A percentile compares a stretch with the other conserved stretches of the same genome.
Conservation (phyloP, 2,888 invertebrate species). For the Lasioglossum lativentre region DNA sequence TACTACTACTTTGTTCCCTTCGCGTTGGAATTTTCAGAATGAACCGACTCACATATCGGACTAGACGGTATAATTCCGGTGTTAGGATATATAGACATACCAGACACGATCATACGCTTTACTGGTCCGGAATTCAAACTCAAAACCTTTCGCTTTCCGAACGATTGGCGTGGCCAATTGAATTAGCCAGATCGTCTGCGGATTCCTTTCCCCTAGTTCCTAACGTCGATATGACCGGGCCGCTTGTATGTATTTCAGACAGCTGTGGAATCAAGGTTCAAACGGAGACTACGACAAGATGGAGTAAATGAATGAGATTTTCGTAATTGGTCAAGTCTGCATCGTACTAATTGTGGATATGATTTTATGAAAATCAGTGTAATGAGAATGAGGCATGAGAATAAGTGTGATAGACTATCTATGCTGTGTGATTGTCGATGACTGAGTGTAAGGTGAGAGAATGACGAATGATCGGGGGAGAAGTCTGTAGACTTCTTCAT, state of each 20-base stretch:
- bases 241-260: background rate
- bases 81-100: slow-evolving; percentile 1
- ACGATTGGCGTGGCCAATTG: slow-evolving; percentile 21
- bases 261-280: background rate
- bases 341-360: too few relatives aligned
- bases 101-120: slow-evolving; percentile 21
- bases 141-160: slow-evolving; percentile 22
- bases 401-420: too few relatives aligned
- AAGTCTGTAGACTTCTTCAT: too few relatives aligned
- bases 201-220: background rate
- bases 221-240: background rate
- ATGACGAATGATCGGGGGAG: too few relatives aligned
- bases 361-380: too few relatives aligned
- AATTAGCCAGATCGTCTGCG: slow-evolving; percentile 7
- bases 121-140: slow-evolving; percentile 16
- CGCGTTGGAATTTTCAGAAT: background rate
- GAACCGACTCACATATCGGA: background rate
- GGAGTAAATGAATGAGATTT: background rate
- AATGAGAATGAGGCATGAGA: too few relatives aligned
- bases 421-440: too few relatives aligned
- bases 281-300: background rate
- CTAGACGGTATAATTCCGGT: slow-evolving; percentile 4
- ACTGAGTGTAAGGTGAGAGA: too few relatives aligned
- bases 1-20: too few relatives aligned
- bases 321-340: background rate